These are phyloP conservation scores for Nephila pilipes DNA, from an alignment of 1,140 invertebrate genomes.

Conservation along the genomic window DNA sequence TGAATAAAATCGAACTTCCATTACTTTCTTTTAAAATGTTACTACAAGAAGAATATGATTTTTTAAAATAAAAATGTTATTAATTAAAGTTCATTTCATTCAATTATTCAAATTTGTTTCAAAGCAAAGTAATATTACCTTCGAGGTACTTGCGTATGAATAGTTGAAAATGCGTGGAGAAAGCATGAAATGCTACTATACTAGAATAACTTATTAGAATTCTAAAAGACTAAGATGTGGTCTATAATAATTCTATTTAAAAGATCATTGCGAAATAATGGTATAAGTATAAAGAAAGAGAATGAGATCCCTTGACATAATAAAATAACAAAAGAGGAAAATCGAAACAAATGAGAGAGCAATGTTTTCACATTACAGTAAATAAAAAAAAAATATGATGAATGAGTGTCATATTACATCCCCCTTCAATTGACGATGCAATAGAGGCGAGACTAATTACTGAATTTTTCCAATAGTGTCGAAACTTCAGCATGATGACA, in stretches of 20 bases:
- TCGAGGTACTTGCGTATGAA: too few relatives aligned
- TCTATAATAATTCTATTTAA: not conserved
- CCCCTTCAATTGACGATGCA: not conserved
- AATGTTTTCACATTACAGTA: not conserved
- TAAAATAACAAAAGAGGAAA: not conserved
- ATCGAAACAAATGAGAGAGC: not conserved
- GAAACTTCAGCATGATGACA: slow-evolving; percentile 48
- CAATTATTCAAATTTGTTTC: too few relatives aligned
- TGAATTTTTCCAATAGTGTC: slow-evolving; percentile 51
- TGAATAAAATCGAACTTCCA: too few relatives aligned
- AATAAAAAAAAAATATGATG: not conserved
- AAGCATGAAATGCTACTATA: not conserved
- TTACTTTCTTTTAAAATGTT: too few relatives aligned
- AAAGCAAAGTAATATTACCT: too few relatives aligned
- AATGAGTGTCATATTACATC: not conserved
- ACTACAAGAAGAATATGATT: too few relatives aligned
- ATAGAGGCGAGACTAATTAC: slow-evolving; percentile 34
- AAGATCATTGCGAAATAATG: not conserved
- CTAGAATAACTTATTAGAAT: too few relatives aligned
- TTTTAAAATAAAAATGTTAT: too few relatives aligned
- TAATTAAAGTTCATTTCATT: too few relatives aligned
- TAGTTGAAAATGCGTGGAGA: too few relatives aligned
- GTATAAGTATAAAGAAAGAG: not conserved
- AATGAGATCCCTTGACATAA: not conserved
- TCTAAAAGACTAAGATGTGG: too few relatives aligned